These are phyloP conservation scores for Neocloeon triangulifer DNA, from an alignment of 1,140 invertebrate species.

Conservation along the genomic window DNA sequence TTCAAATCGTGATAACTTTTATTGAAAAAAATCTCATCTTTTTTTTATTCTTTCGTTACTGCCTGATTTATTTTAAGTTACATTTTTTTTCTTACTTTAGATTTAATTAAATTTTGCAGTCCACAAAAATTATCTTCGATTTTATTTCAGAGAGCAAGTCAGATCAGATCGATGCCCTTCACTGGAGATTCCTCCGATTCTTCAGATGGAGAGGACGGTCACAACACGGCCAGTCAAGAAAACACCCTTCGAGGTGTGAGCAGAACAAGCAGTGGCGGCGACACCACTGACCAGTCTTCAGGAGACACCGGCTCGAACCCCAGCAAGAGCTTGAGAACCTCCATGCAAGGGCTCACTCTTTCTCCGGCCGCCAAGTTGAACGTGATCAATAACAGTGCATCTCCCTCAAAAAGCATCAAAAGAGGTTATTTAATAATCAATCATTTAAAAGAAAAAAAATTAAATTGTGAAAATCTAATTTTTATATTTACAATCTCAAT, in stretches of 20 bases:
- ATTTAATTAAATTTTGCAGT: background rate
- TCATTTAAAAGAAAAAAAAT: too few relatives aligned
- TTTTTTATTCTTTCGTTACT: background rate
- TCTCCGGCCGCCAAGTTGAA: too few relatives aligned
- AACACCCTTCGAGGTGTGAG: slow-evolving; percentile 10
- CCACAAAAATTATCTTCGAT: background rate
- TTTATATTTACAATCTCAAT: too few relatives aligned
- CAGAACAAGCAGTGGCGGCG: slow-evolving; percentile 18
- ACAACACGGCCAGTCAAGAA: slow-evolving; percentile 10
- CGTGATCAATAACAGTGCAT: slow-evolving; percentile 52
- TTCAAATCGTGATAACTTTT: too few relatives aligned
- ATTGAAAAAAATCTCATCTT: too few relatives aligned
- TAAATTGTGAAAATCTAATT: too few relatives aligned
- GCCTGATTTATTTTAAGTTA: background rate
- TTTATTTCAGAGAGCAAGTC: slow-evolving; percentile 55
- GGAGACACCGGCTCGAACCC: slow-evolving; percentile 39
- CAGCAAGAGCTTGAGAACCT: slow-evolving; percentile 63
- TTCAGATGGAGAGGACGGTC: slow-evolving; percentile 56
- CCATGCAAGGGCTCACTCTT: slow-evolving; percentile 53
- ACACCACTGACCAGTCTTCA: slow-evolving; percentile 22
- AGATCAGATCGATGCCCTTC: slow-evolving; percentile 87
- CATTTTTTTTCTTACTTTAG: slow-evolving; percentile 7
- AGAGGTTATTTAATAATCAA: slow-evolving; percentile 28
- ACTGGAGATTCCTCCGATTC: slow-evolving; percentile 88
- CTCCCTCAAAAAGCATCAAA: slow-evolving; percentile 52